These are phyloP conservation scores for Pseudococcus jackbeardsleyi DNA, from an alignment of 2,888 invertebrate genomes.

Conservation along the genomic window DNA sequence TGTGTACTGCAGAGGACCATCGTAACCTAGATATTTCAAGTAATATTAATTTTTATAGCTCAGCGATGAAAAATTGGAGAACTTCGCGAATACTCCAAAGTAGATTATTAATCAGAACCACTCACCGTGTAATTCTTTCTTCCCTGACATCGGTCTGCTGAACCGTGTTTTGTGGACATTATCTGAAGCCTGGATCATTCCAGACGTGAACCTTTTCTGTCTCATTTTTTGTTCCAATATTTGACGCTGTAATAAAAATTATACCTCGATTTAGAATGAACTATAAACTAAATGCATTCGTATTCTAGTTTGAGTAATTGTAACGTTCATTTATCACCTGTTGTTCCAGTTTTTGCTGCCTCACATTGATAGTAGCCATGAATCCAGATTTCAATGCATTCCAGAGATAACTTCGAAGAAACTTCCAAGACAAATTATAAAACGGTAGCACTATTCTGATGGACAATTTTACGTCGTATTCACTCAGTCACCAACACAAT, in stretches of 20 bases:
- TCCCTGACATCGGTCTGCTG: constrained; percentile 66
- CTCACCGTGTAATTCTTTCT: constrained; percentile 78
- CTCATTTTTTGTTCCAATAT: constrained; percentile 90
- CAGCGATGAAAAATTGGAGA: neutral
- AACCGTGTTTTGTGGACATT: constrained; percentile 67
- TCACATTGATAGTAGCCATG: constrained; percentile 33
- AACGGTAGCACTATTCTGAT: neutral
- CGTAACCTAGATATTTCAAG: constrained; percentile 78
- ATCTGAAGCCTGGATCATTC: constrained; percentile 90
- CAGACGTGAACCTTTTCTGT: constrained; percentile 86
- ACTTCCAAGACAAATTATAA: neutral
- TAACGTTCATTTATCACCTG: constrained; percentile 56
- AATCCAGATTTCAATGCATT: constrained; percentile 14
- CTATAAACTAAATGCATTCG: neutral
- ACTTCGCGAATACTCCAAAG: neutral
- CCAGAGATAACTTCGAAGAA: neutral
- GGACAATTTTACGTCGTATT: neutral
- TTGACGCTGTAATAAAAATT: constrained; percentile 77
- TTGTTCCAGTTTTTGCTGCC: constrained; percentile 64
- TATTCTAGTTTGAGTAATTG: neutral
- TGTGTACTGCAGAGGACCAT: constrained; percentile 88
- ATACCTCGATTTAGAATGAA: neutral
- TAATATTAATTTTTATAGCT: neutral
- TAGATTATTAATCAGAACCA: neutral
- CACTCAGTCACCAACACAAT: neutral